Evolutionary conservation across 2,113 vertebrate species (phyloP).

Genomic region (Atlantisia rogersi): DNA sequence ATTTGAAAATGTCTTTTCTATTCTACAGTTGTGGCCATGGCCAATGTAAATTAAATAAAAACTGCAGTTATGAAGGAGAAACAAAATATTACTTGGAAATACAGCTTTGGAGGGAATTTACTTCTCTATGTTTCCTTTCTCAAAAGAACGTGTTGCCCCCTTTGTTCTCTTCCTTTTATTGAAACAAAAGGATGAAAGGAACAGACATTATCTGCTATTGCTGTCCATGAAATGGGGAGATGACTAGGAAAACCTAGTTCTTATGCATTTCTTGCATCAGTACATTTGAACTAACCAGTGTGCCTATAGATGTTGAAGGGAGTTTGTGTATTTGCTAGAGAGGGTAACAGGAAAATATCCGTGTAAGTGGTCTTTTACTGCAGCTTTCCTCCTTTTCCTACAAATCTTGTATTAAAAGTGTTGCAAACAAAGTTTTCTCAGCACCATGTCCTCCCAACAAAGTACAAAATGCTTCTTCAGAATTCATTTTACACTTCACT

Average conservation of each 20-base stretch:
- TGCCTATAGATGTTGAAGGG: background rate
- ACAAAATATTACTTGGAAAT: background rate
- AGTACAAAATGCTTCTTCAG: background rate
- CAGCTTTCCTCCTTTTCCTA: background rate
- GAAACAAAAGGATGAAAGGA: background rate
- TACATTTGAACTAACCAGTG: background rate
- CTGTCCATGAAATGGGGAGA: background rate
- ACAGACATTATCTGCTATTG: background rate
- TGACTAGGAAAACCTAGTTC: background rate
- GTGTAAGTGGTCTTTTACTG: background rate
- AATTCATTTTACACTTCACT: background rate
- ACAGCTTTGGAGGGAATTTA: background rate
- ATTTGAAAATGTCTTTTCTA: background rate
- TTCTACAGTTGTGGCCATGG: background rate
- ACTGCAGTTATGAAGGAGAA: background rate
- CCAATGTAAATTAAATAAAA: background rate
- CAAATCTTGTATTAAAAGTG: background rate
- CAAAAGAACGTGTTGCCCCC: background rate
- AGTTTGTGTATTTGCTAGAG: background rate
- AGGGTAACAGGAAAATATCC: background rate
- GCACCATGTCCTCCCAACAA: background rate
- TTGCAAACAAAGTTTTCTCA: background rate
- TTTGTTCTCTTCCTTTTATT: background rate
- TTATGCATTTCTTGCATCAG: background rate
- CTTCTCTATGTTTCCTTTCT: background rate